Evolutionary conservation across 2,113 vertebrate genomes (phyloP).

Genomic region (Willisornis vidua): DNA sequence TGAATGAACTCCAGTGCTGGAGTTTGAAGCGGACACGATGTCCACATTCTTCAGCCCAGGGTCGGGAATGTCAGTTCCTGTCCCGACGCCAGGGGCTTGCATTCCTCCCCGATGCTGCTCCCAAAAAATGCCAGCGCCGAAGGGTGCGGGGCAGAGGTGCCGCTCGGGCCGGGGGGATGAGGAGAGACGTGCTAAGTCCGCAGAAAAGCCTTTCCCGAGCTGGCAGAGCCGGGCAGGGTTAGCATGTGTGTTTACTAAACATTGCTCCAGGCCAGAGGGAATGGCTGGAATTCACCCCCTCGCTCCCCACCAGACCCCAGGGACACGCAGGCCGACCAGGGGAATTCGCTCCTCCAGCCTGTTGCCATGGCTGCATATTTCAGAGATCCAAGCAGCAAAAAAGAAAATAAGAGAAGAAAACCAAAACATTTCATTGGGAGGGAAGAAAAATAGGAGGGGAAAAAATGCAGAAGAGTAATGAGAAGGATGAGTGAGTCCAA

Average conservation of each 20-base stretch:
- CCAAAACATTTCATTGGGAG: slow-evolving; percentile 33
- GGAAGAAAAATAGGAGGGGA: slow-evolving; percentile 24
- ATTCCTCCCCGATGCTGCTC: slow-evolving; percentile 66
- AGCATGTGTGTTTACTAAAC: slow-evolving; percentile 45
- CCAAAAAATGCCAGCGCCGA: slow-evolving; percentile 22
- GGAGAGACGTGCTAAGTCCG: neutral
- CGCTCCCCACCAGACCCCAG: neutral
- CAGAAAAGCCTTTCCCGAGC: neutral
- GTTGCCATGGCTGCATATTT: slow-evolving; percentile 26
- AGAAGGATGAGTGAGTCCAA: neutral
- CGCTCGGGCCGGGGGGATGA: accelerated
- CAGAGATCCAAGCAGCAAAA: neutral
- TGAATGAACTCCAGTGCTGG: slow-evolving; percentile 36
- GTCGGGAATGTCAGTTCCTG: slow-evolving; percentile 70
- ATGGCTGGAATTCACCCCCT: slow-evolving; percentile 51
- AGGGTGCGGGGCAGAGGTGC: neutral
- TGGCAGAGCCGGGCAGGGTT: neutral
- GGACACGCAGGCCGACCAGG: neutral
- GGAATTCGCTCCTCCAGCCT: slow-evolving; percentile 8
- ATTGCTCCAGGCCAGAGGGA: neutral
- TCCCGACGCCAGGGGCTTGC: slow-evolving; percentile 64
- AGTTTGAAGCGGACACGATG: slow-evolving; percentile 67
- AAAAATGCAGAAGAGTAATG: slow-evolving; percentile 43
- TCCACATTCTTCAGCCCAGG: slow-evolving; percentile 74
- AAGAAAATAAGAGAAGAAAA: neutral